These are phyloP conservation scores for Cyphomyrmex costatus DNA, from an alignment of 1,140 invertebrate genomes.

Conservation along the genomic window DNA sequence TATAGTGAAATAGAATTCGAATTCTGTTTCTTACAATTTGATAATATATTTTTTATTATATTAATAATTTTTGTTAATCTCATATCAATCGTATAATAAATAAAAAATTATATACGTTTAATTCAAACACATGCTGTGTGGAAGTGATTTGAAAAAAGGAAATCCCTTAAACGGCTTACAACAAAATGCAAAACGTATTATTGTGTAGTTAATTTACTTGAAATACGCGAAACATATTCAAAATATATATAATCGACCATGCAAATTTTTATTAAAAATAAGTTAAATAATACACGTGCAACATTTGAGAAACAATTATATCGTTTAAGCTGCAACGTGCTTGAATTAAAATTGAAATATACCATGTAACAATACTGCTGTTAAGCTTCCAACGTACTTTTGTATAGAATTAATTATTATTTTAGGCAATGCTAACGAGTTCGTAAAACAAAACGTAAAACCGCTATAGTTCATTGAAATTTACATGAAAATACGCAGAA, in stretches of 20 bases:
- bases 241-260: neutral
- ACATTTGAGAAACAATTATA: too few species aligned
- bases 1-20: too few species aligned
- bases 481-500: neutral
- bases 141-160: neutral
- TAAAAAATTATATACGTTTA: neutral
- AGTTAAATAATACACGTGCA: neutral
- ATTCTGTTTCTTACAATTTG: neutral
- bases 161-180: neutral
- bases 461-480: neutral
- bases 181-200: neutral
- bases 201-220: neutral
- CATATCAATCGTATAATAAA: neutral
- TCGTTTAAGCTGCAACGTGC: neutral
- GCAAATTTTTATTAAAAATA: neutral
- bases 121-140: neutral
- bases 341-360: conserved; percentile 2
- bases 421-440: neutral
- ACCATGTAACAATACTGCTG: neutral
- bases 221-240: neutral
- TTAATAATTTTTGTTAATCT: neutral
- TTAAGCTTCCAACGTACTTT: neutral
- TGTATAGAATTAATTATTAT: neutral
- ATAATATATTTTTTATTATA: neutral
- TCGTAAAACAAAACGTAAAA: neutral